Evolutionary conservation across 2,113 vertebrate species (phyloP).

Genomic region (Regulus satrapa): DNA sequence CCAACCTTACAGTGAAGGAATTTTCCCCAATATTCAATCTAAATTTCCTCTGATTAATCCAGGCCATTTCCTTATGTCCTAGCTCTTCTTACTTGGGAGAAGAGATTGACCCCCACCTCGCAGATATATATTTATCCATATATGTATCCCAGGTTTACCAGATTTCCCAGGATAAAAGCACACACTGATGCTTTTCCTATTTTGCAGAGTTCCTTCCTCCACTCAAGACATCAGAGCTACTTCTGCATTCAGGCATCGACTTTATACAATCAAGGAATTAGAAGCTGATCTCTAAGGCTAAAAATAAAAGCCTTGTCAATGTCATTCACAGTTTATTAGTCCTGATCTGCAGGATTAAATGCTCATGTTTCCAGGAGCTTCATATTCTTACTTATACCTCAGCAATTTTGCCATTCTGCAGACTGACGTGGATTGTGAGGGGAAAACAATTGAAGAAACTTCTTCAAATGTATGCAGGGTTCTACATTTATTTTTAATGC

Average conservation of each 20-base stretch:
- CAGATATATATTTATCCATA: neutral
- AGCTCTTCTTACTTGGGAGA: neutral
- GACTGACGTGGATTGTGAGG: neutral
- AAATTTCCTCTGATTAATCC: neutral
- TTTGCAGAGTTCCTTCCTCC: neutral
- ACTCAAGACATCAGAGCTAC: conserved; percentile 12
- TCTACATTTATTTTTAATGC: conserved; percentile 68
- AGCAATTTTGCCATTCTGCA: neutral
- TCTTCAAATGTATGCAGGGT: conserved; percentile 31
- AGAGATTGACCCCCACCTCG: neutral
- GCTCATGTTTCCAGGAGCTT: conserved; percentile 34
- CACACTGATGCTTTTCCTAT: neutral
- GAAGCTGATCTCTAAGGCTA: conserved; percentile 46
- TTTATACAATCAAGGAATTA: conserved; percentile 56
- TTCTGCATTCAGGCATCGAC: conserved; percentile 24
- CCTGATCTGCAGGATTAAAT: conserved; percentile 53
- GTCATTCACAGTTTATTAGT: conserved; percentile 62
- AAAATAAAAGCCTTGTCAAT: conserved; percentile 63
- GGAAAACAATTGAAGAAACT: conserved; percentile 57
- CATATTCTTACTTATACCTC: conserved; percentile 19
- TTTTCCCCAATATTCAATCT: neutral
- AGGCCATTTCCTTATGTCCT: neutral
- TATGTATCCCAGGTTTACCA: neutral
- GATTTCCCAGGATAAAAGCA: neutral
- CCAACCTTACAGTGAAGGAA: neutral